A percentile compares a stretch with the other conserved stretches of the same genome.
Evolutionary conservation across 2,113 vertebrate genomes (phyloP).

Genomic region (Pandion haliaetus): DNA sequence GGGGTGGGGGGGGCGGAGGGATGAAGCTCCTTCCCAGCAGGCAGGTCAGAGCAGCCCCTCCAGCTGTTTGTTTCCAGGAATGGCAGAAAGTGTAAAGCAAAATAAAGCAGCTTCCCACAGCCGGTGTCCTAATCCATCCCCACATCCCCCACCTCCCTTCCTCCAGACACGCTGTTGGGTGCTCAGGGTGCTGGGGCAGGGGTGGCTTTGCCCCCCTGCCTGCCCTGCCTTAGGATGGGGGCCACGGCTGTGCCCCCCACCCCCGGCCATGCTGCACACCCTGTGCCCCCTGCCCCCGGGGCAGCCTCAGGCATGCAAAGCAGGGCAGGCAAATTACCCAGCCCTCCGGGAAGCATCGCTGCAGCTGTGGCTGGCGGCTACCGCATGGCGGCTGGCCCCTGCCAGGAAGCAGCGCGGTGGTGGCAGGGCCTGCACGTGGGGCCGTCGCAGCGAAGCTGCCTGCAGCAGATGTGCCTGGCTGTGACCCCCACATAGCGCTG

Average conservation of each 20-base stretch:
- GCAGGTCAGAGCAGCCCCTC: not conserved
- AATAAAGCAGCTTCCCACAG: not conserved
- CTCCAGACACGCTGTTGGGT: not conserved
- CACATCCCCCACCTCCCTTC: not conserved
- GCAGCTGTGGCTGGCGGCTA: not conserved
- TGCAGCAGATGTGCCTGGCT: not conserved
- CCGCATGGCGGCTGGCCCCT: not conserved
- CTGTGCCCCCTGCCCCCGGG: not conserved
- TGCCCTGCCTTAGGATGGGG: not conserved
- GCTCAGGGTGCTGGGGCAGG: fast-evolving
- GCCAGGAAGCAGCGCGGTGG: not conserved
- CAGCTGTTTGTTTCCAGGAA: slow-evolving; percentile 58
- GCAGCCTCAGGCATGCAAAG: not conserved
- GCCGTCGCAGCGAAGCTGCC: not conserved
- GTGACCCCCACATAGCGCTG: fast-evolving
- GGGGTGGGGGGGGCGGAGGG: not conserved
- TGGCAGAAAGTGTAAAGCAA: not conserved
- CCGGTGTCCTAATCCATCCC: not conserved
- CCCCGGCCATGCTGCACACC: fast-evolving
- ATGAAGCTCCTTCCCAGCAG: slow-evolving; percentile 22
- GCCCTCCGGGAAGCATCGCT: not conserved
- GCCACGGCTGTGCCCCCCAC: fast-evolving
- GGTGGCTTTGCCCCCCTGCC: not conserved
- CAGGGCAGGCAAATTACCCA: not conserved
- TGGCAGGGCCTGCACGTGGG: not conserved